Percentiles rank a stretch among this genome's conserved stretches.
Conservation (phyloP, 2,797 vertebrate genomes). For the Dryobates pubescens region DNA sequence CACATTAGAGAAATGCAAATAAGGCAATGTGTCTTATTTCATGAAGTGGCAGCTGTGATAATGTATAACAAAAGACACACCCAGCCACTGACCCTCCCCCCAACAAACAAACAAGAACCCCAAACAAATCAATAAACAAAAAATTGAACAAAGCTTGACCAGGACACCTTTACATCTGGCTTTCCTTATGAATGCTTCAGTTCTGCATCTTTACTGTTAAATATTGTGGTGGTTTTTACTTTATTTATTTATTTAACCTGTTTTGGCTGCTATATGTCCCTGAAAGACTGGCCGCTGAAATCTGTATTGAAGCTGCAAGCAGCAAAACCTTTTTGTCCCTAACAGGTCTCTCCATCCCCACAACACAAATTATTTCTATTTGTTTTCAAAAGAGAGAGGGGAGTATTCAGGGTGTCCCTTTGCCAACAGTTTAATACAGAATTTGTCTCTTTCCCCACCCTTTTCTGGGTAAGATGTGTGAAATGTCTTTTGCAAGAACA, state of each 20-base stretch:
- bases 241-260: not conserved
- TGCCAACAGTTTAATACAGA: constrained; percentile 37
- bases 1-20: not conserved
- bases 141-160: not conserved
- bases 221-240: not conserved
- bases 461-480: constrained; percentile 67
- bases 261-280: not conserved
- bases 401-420: constrained; percentile 13
- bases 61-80: not conserved
- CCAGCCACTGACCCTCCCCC: too few species aligned
- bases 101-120: too few species aligned
- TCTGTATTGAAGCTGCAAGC: constrained; percentile 15
- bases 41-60: not conserved
- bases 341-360: not conserved
- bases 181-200: not conserved
- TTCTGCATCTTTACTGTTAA: not conserved
- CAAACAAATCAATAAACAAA: too few species aligned
- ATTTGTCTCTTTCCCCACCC: constrained; percentile 60
- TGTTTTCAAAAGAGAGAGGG: constrained; percentile 43
- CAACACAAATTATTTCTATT: constrained; percentile 14
- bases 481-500: constrained; percentile 66
- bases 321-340: not conserved
- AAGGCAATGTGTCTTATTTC: not conserved
- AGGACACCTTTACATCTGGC: not conserved
- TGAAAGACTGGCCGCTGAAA: not conserved